phyloP scores from a whole-genome alignment of 2,888 invertebrate species.

The Nemotelus pantherinus region DNA sequence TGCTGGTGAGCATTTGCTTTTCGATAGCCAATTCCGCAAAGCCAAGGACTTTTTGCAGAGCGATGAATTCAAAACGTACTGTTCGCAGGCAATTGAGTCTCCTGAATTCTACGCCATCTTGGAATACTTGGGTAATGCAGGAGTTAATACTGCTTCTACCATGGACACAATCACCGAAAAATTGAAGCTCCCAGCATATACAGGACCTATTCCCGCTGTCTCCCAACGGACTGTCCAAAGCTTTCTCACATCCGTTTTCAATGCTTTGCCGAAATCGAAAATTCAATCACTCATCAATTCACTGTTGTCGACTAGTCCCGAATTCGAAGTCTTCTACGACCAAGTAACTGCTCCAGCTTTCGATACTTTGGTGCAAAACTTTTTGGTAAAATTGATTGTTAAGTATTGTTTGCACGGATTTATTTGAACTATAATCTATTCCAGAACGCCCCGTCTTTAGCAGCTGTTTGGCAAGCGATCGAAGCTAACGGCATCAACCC shows the following conservation, averaged over 20 bases:
- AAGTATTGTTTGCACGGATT: background rate
- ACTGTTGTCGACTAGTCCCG: background rate
- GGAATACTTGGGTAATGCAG: background rate
- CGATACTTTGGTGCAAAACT: background rate
- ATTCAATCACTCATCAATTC: background rate
- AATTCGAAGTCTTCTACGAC: background rate
- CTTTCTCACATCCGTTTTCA: background rate
- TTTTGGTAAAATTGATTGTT: constrained; percentile 2
- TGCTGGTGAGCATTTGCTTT: background rate
- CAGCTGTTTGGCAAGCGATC: background rate
- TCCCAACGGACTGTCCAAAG: background rate
- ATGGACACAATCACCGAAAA: background rate
- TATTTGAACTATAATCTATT: background rate
- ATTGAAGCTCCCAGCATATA: background rate
- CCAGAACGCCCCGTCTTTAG: background rate
- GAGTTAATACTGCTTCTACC: background rate
- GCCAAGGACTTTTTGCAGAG: background rate
- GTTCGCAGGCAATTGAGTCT: background rate
- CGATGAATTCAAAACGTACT: background rate
- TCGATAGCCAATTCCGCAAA: constrained; percentile 12
- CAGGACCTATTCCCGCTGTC: background rate
- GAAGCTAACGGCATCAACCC: background rate
- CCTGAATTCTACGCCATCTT: constrained; percentile 15
- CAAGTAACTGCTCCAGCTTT: constrained; percentile 1
- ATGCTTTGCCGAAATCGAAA: constrained; percentile 9